Base-by-base conservation (phyloP, 2,113 vertebrate genomes). In the Phodopus roborovskii region DNA sequence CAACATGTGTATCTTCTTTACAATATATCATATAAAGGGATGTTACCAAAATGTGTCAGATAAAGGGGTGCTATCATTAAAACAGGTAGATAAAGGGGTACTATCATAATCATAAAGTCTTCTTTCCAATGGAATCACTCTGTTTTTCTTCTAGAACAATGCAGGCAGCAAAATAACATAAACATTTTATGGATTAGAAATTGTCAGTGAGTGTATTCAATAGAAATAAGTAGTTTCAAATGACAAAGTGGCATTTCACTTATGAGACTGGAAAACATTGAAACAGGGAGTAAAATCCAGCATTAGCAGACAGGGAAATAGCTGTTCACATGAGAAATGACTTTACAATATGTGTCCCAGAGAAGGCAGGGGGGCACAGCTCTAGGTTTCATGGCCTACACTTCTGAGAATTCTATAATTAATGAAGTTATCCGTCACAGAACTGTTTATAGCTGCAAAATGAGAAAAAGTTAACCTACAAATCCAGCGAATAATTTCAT, bases 321-420 rank as follows among this genome's bases (percentile, higher is more conserved):
- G 74, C 68, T 89, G 53, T 83, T 3, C 53, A 85, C 12, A 11
- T 85, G 60, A 45, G n/a, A 45, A n/a, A 20, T 75, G 45, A 36
- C 78, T 58, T 78, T 53, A 24, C 12, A 53, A 16, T 22, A 16
- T 56, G 33, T 58, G 45, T 50, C 33, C 48, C 13, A 1, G 26
- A 16, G 45, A 7, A 4, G 30, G 26, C 73, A 77, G 42, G 13
- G 24, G 42, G 26, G 24, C 13, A 50, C 79, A 42, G 60, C n/a
- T 24, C 12, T 92, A 16, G 12, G 28, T 88, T 8, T 75, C n/a
- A 75, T 24, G 39, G 75, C 17, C 88, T 89, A 64, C 0, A 82
- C 36, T 94, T 95, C 48, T 83, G 16, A 39, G 24, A 91, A 81
- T 89, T 95, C 79, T 24, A 88, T 19, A 91, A 75, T 75, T 88